phyloP scores from a whole-genome alignment of 2,113 vertebrate genomes.

The Ochotona princeps region DNA sequence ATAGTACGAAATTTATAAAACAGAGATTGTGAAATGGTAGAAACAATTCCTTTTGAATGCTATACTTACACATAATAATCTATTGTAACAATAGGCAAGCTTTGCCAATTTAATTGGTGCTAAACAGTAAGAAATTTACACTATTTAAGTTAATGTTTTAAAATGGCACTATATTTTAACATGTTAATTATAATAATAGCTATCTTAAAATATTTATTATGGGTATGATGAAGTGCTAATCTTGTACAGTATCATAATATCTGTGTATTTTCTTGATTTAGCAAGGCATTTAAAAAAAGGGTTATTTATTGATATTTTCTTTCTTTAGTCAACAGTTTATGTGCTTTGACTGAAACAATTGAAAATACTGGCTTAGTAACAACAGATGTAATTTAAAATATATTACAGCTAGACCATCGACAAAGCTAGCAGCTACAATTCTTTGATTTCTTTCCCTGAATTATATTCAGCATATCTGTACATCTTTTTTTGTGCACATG shows the following conservation, averaged over 20 bases:
- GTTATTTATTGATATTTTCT: not conserved
- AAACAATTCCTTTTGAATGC: not conserved
- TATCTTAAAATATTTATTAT: not conserved
- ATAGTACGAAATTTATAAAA: not conserved
- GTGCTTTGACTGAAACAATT: not conserved
- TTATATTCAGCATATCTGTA: not conserved
- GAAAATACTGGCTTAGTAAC: not conserved
- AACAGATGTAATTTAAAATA: not conserved
- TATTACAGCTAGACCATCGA: not conserved
- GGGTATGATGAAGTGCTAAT: not conserved
- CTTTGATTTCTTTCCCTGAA: not conserved
- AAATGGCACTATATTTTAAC: not conserved
- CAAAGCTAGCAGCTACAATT: not conserved
- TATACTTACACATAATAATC: not conserved
- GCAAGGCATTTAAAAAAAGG: not conserved
- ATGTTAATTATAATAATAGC: not conserved
- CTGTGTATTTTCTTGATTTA: not conserved
- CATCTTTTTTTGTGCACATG: slow-evolving; percentile 32
- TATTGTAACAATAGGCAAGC: not conserved
- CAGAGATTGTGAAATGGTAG: too few species aligned
- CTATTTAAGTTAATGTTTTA: slow-evolving; percentile 7
- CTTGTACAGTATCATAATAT: not conserved
- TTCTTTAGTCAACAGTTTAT: not conserved
- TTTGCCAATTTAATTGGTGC: not conserved
- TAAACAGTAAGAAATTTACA: not conserved